A percentile compares a stretch with the other conserved stretches of the same genome.
These are phyloP conservation scores for Delphinapterus leucas DNA, from an alignment of 2,113 vertebrate species.

Conservation along the genomic window DNA sequence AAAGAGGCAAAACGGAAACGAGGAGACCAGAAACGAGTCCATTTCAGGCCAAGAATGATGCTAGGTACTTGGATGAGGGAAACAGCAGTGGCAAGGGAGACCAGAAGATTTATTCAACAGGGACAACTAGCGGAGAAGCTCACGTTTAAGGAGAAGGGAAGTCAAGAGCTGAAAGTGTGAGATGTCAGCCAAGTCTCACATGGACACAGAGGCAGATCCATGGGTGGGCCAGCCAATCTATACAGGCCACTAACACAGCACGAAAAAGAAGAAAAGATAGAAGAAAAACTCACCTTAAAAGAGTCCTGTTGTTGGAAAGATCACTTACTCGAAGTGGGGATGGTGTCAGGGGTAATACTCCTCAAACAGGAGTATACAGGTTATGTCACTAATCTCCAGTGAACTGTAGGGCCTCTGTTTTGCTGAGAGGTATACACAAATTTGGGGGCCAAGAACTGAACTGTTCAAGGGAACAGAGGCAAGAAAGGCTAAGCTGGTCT, in stretches of 20 bases:
- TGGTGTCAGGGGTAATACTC: background rate
- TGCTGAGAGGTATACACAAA: background rate
- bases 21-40: background rate
- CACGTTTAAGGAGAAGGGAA: background rate
- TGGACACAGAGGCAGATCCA: background rate
- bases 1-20: background rate
- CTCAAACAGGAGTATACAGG: background rate
- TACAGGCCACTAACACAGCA: background rate
- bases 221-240: background rate
- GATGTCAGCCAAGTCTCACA: background rate
- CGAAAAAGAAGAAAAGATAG: background rate
- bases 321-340: background rate
- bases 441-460: background rate
- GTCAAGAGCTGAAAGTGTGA: background rate
- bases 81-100: background rate
- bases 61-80: background rate
- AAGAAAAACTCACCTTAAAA: background rate
- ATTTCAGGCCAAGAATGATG: slow-evolving; percentile 12
- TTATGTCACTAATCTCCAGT: background rate
- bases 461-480: background rate
- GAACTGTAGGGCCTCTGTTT: background rate
- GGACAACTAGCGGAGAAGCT: background rate
- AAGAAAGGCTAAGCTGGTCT: background rate
- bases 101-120: background rate
- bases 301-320: background rate